Conservation (phyloP, 1,140 invertebrate species). For the Drosophila quadrilineata region DNA sequence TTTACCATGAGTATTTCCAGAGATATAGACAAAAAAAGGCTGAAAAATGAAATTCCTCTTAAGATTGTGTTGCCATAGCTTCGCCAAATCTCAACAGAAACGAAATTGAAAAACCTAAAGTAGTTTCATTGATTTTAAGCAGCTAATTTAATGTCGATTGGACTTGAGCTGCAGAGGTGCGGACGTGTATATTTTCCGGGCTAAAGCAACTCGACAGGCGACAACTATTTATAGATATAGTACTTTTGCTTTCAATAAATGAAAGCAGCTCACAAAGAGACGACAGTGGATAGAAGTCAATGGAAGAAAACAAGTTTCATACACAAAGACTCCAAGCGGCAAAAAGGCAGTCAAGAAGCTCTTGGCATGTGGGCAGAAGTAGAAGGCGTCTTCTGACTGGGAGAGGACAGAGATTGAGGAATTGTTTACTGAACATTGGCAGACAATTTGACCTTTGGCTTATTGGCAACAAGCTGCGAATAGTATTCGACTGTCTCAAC, state of each 20-base stretch:
- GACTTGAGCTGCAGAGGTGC: neutral
- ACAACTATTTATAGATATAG: constrained; percentile 36
- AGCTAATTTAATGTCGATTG: constrained; percentile 36
- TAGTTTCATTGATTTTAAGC: neutral
- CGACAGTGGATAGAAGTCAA: constrained; percentile 17
- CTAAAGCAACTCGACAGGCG: constrained; percentile 23
- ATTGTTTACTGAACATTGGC: constrained; percentile 5
- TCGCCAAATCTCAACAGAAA: too few relatives aligned
- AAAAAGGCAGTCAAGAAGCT: neutral
- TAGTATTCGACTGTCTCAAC: neutral
- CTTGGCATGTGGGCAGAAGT: neutral
- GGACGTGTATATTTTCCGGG: constrained; percentile 1
- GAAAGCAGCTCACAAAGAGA: constrained; percentile 36
- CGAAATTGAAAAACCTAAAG: too few relatives aligned
- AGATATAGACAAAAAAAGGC: too few relatives aligned
- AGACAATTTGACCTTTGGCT: constrained; percentile 26
- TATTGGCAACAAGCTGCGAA: constrained; percentile 4
- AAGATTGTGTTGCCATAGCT: too few relatives aligned
- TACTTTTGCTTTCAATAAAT: constrained; percentile 57
- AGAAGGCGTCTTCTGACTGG: too few relatives aligned
- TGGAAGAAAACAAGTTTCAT: constrained; percentile 20
- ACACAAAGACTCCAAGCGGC: neutral
- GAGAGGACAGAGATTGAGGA: neutral
- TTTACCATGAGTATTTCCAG: too few relatives aligned
- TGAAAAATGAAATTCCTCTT: too few relatives aligned